These are phyloP conservation scores for Zelostemma sp. DNA, from an alignment of 1,140 invertebrate genomes.

Conservation along the genomic window DNA sequence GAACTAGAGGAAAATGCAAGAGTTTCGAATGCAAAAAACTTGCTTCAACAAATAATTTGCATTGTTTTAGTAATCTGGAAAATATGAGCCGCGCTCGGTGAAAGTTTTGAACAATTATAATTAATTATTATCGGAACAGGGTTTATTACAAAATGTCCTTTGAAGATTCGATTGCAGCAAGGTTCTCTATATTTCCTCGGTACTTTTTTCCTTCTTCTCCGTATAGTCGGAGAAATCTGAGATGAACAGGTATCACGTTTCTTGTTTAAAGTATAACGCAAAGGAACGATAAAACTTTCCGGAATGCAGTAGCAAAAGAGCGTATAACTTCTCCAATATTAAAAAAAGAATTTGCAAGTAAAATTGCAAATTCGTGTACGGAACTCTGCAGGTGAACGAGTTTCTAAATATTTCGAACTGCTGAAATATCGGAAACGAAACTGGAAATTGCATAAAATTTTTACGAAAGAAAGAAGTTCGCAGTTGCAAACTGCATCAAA, in stretches of 20 bases:
- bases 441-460: not conserved
- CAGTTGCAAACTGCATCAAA: too few species aligned
- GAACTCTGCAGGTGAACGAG: constrained; percentile 23
- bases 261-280: constrained; percentile 42
- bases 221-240: constrained; percentile 30
- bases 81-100: not conserved
- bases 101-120: not conserved
- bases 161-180: not conserved
- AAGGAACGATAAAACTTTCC: constrained; percentile 42
- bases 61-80: not conserved
- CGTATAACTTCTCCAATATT: constrained; percentile 44
- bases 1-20: too few species aligned
- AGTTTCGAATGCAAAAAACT: not conserved
- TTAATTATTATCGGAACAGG: not conserved
- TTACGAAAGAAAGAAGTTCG: too few species aligned
- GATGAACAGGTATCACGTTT: constrained; percentile 47
- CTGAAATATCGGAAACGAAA: not conserved
- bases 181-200: not conserved
- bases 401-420: not conserved
- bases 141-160: not conserved
- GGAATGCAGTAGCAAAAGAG: constrained; percentile 39
- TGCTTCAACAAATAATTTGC: not conserved
- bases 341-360: constrained; percentile 40
- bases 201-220: constrained; percentile 13
- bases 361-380: constrained; percentile 38